phyloP scores from a whole-genome alignment of 2,888 invertebrate genomes.

The Branchellion lobata region DNA sequence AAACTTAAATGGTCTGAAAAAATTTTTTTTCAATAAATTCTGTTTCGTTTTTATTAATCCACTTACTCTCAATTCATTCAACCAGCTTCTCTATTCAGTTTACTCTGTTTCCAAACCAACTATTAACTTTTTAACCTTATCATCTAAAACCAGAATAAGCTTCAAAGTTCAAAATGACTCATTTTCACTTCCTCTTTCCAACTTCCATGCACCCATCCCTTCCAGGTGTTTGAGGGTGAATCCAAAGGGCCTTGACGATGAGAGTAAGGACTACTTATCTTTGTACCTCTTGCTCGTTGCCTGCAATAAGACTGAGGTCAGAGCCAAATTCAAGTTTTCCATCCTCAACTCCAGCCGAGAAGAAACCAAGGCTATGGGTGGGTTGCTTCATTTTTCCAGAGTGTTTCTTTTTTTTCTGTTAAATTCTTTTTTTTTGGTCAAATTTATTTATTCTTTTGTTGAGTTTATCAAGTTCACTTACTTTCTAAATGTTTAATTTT shows the following conservation, averaged over 20 bases:
- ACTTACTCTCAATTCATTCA: no score
- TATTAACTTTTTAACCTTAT: no score
- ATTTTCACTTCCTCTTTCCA: no score
- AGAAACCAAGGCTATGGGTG: conserved; percentile 99
- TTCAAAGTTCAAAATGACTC: no score
- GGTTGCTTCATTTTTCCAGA: conserved; percentile 53
- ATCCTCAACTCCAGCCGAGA: conserved; percentile 99
- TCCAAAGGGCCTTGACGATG: conserved; percentile 98
- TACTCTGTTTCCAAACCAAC: no score
- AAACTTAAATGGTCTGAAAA: conserved; percentile 91
- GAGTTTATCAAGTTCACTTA: background rate
- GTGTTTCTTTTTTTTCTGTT: background rate
- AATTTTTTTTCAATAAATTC: no score
- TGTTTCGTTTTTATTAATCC: no score
- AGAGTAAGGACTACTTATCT: conserved; percentile 99
- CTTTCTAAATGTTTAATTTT: background rate
- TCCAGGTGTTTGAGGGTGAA: conserved; percentile 93
- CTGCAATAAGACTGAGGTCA: conserved; percentile 99
- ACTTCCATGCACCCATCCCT: no score
- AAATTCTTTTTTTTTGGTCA: background rate
- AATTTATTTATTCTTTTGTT: background rate
- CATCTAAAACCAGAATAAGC: no score
- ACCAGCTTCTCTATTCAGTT: no score
- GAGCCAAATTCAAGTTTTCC: conserved; percentile 99
- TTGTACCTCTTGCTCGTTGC: conserved; percentile 97